A percentile compares a stretch with the other conserved stretches of the same genome.
Conservation (phyloP, 2,797 vertebrate genomes). For the Orientallactaga sibirica region DNA sequence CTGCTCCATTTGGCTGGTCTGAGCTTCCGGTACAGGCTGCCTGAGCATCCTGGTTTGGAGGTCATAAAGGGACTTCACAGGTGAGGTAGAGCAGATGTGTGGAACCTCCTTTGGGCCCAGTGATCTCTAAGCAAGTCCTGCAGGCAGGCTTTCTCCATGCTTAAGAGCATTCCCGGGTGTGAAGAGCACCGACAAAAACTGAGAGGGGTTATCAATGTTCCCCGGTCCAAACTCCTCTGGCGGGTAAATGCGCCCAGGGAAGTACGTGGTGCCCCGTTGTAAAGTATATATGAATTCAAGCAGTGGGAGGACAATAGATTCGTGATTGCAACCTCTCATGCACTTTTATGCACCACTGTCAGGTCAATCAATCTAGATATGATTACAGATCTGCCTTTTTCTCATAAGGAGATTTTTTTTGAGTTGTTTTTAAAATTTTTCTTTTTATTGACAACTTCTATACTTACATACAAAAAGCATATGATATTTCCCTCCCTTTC, state of each 20-base stretch:
- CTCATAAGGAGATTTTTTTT: background rate
- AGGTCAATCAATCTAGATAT: background rate
- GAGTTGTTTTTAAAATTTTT: too few relatives aligned
- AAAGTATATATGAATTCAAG: accelerated
- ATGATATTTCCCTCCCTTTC: too few relatives aligned
- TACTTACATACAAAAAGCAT: too few relatives aligned
- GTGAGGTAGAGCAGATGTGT: too few relatives aligned
- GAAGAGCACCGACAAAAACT: background rate
- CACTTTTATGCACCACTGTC: background rate
- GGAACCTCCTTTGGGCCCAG: background rate
- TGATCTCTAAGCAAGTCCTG: too few relatives aligned
- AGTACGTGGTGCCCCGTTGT: accelerated
- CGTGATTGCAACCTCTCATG: background rate
- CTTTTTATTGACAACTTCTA: too few relatives aligned
- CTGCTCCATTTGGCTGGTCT: background rate
- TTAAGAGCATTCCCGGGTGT: background rate
- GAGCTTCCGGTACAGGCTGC: background rate
- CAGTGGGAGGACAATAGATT: background rate
- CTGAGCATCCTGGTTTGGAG: background rate
- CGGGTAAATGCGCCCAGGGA: too few relatives aligned
- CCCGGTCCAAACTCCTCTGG: background rate
- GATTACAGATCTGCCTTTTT: background rate
- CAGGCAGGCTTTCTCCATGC: background rate
- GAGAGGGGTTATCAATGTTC: background rate
- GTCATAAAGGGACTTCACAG: background rate